Conservation (phyloP, 2,113 vertebrate species). For the Petrocephalus microphthalmus region DNA sequence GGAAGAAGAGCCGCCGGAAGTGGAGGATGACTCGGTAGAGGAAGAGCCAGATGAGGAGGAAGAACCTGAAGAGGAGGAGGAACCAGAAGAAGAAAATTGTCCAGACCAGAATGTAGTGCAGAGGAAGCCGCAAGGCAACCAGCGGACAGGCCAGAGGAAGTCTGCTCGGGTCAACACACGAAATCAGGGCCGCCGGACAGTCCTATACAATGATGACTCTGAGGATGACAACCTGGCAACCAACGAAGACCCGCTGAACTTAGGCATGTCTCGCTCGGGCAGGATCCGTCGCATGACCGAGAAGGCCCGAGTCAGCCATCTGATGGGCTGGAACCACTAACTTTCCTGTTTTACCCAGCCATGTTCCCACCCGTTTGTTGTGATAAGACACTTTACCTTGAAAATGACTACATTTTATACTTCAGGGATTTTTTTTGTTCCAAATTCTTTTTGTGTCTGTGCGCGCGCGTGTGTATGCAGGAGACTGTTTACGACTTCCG, state of each 20-base stretch:
- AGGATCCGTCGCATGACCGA: conserved; percentile 96
- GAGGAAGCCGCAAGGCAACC: conserved; percentile 47
- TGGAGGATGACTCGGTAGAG: conserved; percentile 49
- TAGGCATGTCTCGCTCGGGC: conserved; percentile 91
- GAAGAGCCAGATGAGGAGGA: conserved; percentile 57
- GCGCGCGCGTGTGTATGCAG: conserved; percentile 54
- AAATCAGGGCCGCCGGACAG: conserved; percentile 91
- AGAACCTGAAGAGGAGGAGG: conserved; percentile 44
- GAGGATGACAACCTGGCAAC: conserved; percentile 80
- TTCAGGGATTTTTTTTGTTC: conserved; percentile 86
- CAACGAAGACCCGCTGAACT: conserved; percentile 86
- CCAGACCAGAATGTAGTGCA: conserved; percentile 41
- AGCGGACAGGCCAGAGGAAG: conserved; percentile 48
- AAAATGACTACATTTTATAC: conserved; percentile 43
- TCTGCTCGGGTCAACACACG: conserved; percentile 82
- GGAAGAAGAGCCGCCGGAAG: conserved; percentile 48
- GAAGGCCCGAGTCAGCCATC: conserved; percentile 96
- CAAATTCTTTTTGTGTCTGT: conserved; percentile 29
- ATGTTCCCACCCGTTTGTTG: neutral
- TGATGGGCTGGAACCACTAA: conserved; percentile 98
- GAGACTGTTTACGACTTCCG: conserved; percentile 49
- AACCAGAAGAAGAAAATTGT: conserved; percentile 54
- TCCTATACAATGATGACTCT: conserved; percentile 86
- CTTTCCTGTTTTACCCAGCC: conserved; percentile 17
- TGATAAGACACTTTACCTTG: conserved; percentile 25